Evolutionary conservation across 2,113 vertebrate genomes (phyloP).

Genomic region (Carlito syrichta): DNA sequence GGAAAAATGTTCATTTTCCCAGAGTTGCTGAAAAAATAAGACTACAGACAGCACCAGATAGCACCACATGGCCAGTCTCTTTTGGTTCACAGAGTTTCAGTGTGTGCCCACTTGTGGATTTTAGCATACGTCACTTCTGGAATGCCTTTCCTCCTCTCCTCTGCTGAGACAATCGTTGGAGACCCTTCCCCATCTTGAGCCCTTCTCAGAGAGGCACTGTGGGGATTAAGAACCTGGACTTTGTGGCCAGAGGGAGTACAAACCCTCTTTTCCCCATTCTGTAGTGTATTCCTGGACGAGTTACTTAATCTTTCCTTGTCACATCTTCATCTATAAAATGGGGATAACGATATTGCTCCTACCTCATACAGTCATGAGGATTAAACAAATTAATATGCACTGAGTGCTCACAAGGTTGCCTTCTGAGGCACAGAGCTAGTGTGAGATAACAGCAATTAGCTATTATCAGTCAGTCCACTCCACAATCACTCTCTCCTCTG

Average conservation of each 20-base stretch:
- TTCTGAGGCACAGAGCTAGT: background rate
- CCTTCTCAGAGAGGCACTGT: background rate
- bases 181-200: background rate
- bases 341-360: rapidly evolving
- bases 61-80: background rate
- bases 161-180: background rate
- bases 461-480: background rate
- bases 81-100: background rate
- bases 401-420: background rate
- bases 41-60: background rate
- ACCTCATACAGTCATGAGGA: background rate
- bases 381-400: too few relatives aligned
- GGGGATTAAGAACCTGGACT: background rate
- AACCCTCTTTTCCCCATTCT: background rate
- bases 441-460: background rate
- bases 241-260: background rate
- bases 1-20: background rate
- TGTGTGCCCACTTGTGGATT: rapidly evolving
- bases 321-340: background rate
- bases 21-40: background rate
- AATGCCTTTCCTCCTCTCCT: background rate
- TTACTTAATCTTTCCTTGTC: background rate
- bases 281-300: background rate
- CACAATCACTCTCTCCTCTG: background rate
- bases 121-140: background rate